Evolutionary conservation across 1,140 invertebrate species (phyloP).

Genomic region (Trissolcus basalis): DNA sequence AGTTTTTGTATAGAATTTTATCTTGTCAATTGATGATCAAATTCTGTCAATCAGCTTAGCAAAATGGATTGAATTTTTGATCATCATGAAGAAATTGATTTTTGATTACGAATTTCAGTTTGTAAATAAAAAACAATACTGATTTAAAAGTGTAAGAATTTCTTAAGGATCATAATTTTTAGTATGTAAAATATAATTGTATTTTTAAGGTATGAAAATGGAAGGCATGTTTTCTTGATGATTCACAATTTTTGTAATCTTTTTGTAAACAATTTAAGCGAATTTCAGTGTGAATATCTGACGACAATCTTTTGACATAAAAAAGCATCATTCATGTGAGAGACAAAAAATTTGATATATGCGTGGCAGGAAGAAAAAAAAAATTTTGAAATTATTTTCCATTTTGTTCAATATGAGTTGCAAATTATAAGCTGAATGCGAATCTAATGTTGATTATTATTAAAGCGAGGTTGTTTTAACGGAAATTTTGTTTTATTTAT

Average conservation of each 20-base stretch:
- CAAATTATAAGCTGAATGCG: slow-evolving; percentile 38
- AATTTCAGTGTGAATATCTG: slow-evolving; percentile 39
- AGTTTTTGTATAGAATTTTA: slow-evolving; percentile 15
- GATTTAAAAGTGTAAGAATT: slow-evolving; percentile 43
- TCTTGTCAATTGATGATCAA: slow-evolving; percentile 15
- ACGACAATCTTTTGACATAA: slow-evolving; percentile 44
- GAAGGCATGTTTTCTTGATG: slow-evolving; percentile 28
- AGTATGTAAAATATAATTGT: slow-evolving; percentile 52
- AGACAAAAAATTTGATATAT: too few relatives aligned
- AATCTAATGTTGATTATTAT: slow-evolving; percentile 41
- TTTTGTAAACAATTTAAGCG: slow-evolving; percentile 40
- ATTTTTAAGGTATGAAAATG: slow-evolving; percentile 45
- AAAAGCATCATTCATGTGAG: background rate
- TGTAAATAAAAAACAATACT: slow-evolving; percentile 41
- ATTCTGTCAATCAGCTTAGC: slow-evolving; percentile 11
- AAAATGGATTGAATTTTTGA: slow-evolving; percentile 20
- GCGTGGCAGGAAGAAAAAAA: too few relatives aligned
- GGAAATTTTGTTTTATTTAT: slow-evolving; percentile 49
- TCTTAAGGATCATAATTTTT: slow-evolving; percentile 41
- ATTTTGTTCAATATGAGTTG: slow-evolving; percentile 42
- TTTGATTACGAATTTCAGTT: slow-evolving; percentile 26
- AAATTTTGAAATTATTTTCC: slow-evolving; percentile 25
- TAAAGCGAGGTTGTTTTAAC: slow-evolving; percentile 46
- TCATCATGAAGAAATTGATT: slow-evolving; percentile 17
- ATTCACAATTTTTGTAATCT: slow-evolving; percentile 47